Evolutionary conservation across 2,797 vertebrate species (phyloP), one percentile per base, ranked within the genome.

Genomic region (Hemitrygon akajei): DNA sequence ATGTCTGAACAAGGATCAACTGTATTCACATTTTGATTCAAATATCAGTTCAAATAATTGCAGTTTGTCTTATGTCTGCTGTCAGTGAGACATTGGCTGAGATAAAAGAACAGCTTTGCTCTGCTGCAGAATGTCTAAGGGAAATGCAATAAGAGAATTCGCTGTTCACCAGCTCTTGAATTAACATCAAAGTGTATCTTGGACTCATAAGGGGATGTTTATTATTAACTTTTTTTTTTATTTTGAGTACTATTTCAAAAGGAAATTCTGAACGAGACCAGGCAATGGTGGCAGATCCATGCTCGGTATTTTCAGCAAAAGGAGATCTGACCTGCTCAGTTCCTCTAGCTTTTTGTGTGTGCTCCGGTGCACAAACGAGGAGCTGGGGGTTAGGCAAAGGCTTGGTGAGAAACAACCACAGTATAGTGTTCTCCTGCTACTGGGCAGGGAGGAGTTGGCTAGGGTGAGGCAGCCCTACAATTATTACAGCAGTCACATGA

Each of bases 1-100:
- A 89, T 20, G 66, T 69, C 86, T 89, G 86, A 89, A 89, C 86
- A 89, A 89, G 63, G n/a, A 89, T 89, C 60, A 89, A 69, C 63
- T 37, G 86, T 66, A 69, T 34, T 89, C 63, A n/a, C 86, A 89
- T 89, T 89, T 89, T 89, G 63, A 89, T 89, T 89, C 86, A 89
- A 89, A 89, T 89, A 89, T 37, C 86, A 89, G 86, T 69, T 89
- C 86, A 89, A 66, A 89, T 89, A 89, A 89, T 89, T 89, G 86
- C 84, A 60, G 58, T 63, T 14, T 66, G 14, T 34, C 34, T 37
- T n/a, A 69, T 2, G 86, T 37, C 63, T 37, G 14, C 60, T 25
- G n/a, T 69, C 60, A 66, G n/a, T 37, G 60, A 69, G 60, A 89
- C 37, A 60, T 60, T 89, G 86, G 20, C 86, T 69, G 86, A 89